These are phyloP conservation scores for Lepidocyrtinus sp. DNA, from an alignment of 2,888 invertebrate species.

Conservation along the genomic window DNA sequence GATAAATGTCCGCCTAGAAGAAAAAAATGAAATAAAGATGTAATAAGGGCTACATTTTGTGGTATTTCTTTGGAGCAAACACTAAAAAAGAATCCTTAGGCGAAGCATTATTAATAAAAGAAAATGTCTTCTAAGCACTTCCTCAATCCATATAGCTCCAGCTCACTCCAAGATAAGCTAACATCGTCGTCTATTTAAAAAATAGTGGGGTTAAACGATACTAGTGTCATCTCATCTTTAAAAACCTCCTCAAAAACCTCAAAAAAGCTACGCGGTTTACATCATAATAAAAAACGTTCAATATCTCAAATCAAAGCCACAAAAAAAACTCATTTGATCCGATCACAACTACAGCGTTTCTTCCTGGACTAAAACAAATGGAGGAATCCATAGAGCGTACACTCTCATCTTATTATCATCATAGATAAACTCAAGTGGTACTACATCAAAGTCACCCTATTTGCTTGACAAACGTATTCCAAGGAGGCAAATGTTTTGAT, in stretches of 20 bases:
- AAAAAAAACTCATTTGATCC: no score
- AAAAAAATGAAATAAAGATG: constrained; percentile 49
- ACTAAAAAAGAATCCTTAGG: constrained; percentile 1
- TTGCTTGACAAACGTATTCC: background rate
- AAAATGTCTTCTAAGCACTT: background rate
- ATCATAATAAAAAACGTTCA: no score
- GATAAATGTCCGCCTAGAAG: constrained; percentile 71
- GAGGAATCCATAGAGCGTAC: no score
- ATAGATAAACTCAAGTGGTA: background rate
- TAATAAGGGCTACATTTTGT: constrained; percentile 28
- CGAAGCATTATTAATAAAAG: constrained; percentile 23
- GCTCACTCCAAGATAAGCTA: background rate
- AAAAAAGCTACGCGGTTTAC: no score
- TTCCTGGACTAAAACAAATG: no score
- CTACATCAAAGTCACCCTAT: background rate
- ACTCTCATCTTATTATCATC: background rate
- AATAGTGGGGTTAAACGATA: background rate
- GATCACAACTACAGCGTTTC: no score
- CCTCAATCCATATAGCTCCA: background rate
- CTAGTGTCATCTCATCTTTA: no score
- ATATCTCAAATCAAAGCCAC: no score
- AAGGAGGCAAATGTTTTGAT: no score
- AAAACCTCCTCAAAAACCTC: no score
- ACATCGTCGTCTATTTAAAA: no score
- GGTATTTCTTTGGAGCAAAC: background rate